phyloP scores from a whole-genome alignment of 2,797 vertebrate genomes.

The Selene dorsalis region DNA sequence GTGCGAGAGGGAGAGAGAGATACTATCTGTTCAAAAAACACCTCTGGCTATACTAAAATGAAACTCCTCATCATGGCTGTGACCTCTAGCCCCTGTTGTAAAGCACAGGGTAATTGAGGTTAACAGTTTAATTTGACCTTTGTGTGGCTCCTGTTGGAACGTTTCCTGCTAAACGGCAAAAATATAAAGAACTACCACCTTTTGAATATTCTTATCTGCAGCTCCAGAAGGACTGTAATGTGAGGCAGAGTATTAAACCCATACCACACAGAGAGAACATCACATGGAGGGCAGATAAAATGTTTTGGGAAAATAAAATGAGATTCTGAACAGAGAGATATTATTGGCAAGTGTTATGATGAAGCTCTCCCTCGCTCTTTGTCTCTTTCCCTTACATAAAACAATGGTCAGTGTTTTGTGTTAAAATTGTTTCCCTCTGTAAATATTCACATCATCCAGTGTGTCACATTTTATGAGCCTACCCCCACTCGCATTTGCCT shows the following conservation, averaged over 20 bases:
- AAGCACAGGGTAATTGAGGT: constrained; percentile 76
- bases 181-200: constrained; percentile 45
- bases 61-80: constrained; percentile 57
- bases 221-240: constrained; percentile 57
- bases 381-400: constrained; percentile 23
- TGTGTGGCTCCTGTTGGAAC: constrained; percentile 36
- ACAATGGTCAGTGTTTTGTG: constrained; percentile 11
- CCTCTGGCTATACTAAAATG: constrained; percentile 59
- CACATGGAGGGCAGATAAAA: constrained; percentile 31
- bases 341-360: constrained; percentile 9
- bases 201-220: constrained; percentile 69
- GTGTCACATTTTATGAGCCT: neutral
- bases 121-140: constrained; percentile 71
- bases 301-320: constrained; percentile 35
- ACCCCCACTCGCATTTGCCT: neutral
- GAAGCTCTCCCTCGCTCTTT: constrained; percentile 3
- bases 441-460: constrained; percentile 38
- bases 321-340: constrained; percentile 30
- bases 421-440: constrained; percentile 27
- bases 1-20: constrained; percentile 33
- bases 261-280: constrained; percentile 32
- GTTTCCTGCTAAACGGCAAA: constrained; percentile 43
- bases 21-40: constrained; percentile 61
- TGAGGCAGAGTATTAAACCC: constrained; percentile 45
- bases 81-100: constrained; percentile 62